Evolutionary conservation across 2,888 invertebrate species (phyloP).

Genomic region (Meliscaeva auricollis): DNA sequence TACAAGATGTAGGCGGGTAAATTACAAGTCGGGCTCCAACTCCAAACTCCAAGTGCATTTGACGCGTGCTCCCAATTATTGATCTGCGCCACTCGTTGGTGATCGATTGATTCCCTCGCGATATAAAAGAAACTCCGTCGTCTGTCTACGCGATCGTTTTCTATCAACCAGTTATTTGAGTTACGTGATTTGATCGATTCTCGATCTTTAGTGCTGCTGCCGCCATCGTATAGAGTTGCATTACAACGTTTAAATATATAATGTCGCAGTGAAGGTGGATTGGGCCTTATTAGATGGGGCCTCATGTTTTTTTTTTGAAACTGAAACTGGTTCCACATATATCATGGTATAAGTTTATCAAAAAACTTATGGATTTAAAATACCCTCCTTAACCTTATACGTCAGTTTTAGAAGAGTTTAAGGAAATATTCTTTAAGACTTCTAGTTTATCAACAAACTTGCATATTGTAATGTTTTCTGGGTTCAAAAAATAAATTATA

Average conservation of each 20-base stretch:
- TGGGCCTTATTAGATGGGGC: conserved; percentile 4
- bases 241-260: conserved; percentile 6
- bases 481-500: no score
- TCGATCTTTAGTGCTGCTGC: conserved; percentile 9
- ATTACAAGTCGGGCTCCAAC: conserved; percentile 50
- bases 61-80: conserved; percentile 70
- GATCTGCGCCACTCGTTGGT: conserved; percentile 56
- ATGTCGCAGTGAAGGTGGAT: not conserved
- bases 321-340: no score
- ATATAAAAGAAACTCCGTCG: conserved; percentile 47
- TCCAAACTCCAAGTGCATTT: conserved; percentile 48
- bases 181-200: conserved; percentile 56
- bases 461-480: no score
- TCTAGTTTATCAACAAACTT: no score
- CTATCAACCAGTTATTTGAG: conserved; percentile 44
- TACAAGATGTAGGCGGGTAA: conserved; percentile 58
- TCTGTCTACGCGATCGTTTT: conserved; percentile 37
- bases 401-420: no score
- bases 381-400: no score
- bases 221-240: conserved; percentile 13
- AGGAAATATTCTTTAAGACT: no score
- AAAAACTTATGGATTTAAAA: no score
- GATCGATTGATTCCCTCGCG: conserved; percentile 57
- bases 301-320: not conserved
- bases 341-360: no score